Evolutionary conservation across 2,888 invertebrate genomes (phyloP), one percentile per base, ranked within the genome.

Genomic region (Coenonympha glycerion): DNA sequence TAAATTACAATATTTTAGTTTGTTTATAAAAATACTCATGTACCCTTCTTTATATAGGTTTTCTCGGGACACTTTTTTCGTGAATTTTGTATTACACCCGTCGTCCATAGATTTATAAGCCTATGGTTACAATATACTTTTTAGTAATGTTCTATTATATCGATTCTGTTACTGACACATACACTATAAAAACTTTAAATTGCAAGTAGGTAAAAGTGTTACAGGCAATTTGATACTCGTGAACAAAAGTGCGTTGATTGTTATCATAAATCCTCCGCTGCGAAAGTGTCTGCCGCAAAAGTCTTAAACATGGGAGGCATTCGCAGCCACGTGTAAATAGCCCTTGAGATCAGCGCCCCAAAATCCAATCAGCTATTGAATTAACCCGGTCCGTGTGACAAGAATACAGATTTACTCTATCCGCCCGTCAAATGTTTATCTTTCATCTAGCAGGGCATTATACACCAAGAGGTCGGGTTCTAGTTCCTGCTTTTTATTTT

Each of bases 341-440:
- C 59, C 65, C 62, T 65, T 64, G 68, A 76, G 79, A 80, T 79
- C 80, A 76, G 75, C 74, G 76, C 73, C 82, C 82, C 83, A 59
- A 85, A 87, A 86, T 86, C 86, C 86, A 86, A 86, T 87, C 86
- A 86, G 82, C 84, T 83, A 85, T 86, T 85, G 85, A 86, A 87
- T 86, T 86, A 86, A 82, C 84, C 78, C 79, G 71, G 78, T 73
- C 81, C 73, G 79, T 84, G 85, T 85, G 86, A 86, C 83, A 80
- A 71, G 86, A 86, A 87, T 87, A 86, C 84, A 80, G 80, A 87
- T 83, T 80, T 78, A 72, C 73, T 70, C 76, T 69, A 70, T 79
- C 79, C 78, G 83, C 77, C 77, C 80, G 80, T 84, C 81, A 85
- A 85, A 84, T 86, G 85, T 85, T 86, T 85, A 84, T 86, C 85